Base-by-base conservation (phyloP, 2,888 invertebrate genomes). In the Macrosiphum euphorbiae region DNA sequence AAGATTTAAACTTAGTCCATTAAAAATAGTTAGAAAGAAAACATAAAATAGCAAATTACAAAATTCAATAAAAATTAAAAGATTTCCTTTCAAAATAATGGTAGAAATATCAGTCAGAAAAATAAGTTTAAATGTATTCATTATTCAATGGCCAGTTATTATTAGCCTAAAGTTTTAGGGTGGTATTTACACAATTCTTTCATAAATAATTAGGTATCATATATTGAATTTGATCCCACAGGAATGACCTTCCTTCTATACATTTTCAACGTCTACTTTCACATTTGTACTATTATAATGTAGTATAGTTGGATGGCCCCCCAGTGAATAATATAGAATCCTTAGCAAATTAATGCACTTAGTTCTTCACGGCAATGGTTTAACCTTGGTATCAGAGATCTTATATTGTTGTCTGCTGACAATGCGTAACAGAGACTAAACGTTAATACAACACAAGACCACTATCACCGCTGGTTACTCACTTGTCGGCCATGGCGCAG, bases 401-500 rank as follows among this genome's bases (percentile, higher is more conserved):
- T 78, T 78, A 35, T 8, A 35, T 35, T 20, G 10, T 20, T 13
- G 16, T 28, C 16, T 47, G 28, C 7, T 5, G 86, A 86, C 0
- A 50, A 86, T 28, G 47, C 3, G 4, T 5, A 47, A 86, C 28
- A 44, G 85, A 24, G 41, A 47, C n/a, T 47, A 16, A 55, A 26
- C 7, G 5, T n/a, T 50, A 24, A 35, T 78, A 78, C 35, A 58
- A 26, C 8, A 58, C 35, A 78, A 20, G 20, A 20, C 78, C 24
- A 11, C 2, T 28, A 35, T 3, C 35, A 35, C 35, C 20, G 52
- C 52, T 52, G 24, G n/a, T 55, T 47, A 92, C 91, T 92, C 91
- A 92, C 91, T 92, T 92, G 58, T 87, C 91, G 35, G 86, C 58
- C 91, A 92, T 92, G 26, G 61, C 13, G 44, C 13, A 41, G 13